Evolutionary conservation across 2,797 vertebrate species (phyloP), one percentile per base, ranked within the genome.

Genomic region (Okamejei kenojei): DNA sequence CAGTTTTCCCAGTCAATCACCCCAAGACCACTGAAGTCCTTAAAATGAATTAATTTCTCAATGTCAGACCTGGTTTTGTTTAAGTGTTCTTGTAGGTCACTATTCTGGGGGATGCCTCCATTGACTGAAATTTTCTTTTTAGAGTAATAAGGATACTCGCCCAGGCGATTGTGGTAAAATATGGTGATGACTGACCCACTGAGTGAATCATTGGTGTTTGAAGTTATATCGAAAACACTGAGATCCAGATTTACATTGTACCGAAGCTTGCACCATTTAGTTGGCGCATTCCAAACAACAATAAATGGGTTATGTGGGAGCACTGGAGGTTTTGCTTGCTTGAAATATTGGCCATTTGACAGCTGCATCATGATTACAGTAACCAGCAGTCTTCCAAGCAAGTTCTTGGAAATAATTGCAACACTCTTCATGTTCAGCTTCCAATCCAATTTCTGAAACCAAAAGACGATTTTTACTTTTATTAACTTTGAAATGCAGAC

Each of bases 1-100:
- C 98, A 99, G 95, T 97, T 97, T 96, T 99, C 98, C 98, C 98
- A 98, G 94, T 98, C 98, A 58, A 99, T 98, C 93, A 98, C 96
- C 1, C 96, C 97, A 93, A 99, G 96, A 17, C 97, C 97, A 93
- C 96, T 95, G 93, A 98, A 98, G 93, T 98, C 97, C 95, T 97
- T 98, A 95, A 96, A 94, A 15, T 97, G 97, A 94, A 98, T 96
- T 90, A 96, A 94, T 35, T 96, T 96, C 86, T 97, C 95, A 10
- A 98, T 98, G 94, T 99, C 98, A 0, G 94, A 94, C 93, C 96
- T 95, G 1, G 97, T 96, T 94, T 99, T 98, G 94, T 94, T 97
- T 58, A 99, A 96, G 93, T 99, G 98, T 93, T 97, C 97, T 93
- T 95, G 94, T 38, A 99, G 95, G 93, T 96, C 99, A 95, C 97